A percentile compares a stretch with the other conserved stretches of the same genome.
Conservation (phyloP, 2,113 vertebrate genomes). For the Ailurus styani region DNA sequence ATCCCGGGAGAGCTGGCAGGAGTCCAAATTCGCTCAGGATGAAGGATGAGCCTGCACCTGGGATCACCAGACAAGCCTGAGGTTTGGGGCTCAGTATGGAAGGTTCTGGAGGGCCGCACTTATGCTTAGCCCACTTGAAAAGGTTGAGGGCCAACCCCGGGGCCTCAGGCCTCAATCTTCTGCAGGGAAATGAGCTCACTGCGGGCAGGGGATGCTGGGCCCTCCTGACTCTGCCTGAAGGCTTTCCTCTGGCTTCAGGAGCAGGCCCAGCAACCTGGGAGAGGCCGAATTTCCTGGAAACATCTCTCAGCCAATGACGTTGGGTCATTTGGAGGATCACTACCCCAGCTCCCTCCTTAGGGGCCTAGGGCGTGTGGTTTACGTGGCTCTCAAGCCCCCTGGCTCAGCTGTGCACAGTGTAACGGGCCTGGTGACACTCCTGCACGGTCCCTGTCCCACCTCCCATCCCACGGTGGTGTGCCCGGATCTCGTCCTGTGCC, state of each 20-base stretch:
- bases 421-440: neutral
- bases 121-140: neutral
- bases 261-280: too few relatives aligned
- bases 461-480: neutral
- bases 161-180: neutral
- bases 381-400: too few relatives aligned
- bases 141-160: neutral
- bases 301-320: neutral
- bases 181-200: neutral
- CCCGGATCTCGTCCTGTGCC: neutral
- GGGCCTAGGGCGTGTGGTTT: fast-evolving
- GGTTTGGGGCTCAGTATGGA: neutral
- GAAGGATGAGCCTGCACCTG: neutral
- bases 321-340: fast-evolving
- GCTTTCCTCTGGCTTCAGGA: neutral
- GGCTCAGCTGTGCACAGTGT: neutral
- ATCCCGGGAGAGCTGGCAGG: neutral
- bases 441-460: neutral
- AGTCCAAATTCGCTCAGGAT: neutral
- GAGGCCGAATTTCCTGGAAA: too few relatives aligned
- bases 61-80: neutral
- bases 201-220: fast-evolving
- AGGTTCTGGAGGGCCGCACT: neutral
- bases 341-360: neutral
- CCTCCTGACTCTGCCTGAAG: neutral